Base-by-base conservation (phyloP, 1,140 invertebrate genomes). In the Harpegnathos saltator region DNA sequence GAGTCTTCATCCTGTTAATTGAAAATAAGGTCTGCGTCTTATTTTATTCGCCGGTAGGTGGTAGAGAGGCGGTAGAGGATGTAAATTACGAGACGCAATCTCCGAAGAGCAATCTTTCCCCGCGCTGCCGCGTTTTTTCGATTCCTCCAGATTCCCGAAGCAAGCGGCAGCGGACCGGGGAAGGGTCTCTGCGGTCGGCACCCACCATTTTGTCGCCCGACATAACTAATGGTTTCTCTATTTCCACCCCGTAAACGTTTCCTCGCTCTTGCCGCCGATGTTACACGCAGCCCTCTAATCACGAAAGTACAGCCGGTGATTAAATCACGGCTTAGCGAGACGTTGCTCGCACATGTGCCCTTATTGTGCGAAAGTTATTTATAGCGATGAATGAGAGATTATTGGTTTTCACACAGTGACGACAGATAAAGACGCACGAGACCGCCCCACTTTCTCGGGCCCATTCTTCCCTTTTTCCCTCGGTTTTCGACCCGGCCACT, bases 221-320 rank as follows among this genome's bases (percentile, higher is more conserved):
- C 75, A 80, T 71, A 80, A 80, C 75, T 80, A 71, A 80, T 80
- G 75, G 38, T 59, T 80, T 19, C 75, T 71, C 52, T 80, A 80
- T 80, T 80, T 59, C 54, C 38, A 29, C 14, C 63, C 38, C 14
- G 29, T 62, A 15, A 54, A n/a, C 22, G 61, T 15, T 56, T n/a
- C n/a, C 62, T 54, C 29, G 12, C 26, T n/a, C 54, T 24, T 9
- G n/a, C 22, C 11, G 33, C 52, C 3, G 38, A 0, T 12, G 24
- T 54, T 80, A 29, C 24, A 24, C 59, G n/a, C n/a, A n/a, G n/a
- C 44, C 54, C 65, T 80, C 22, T 69, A 59, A 80, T 69, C 65
- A 71, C 65, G 65, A 58, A 59, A 69, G 75, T 80, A 71, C 75
- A 69, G 33, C 38, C 19, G 38, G 52, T 17, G 38, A 80, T 80